These are phyloP conservation scores for Furnarius figulus DNA, from an alignment of 2,113 vertebrate genomes.

Conservation along the genomic window DNA sequence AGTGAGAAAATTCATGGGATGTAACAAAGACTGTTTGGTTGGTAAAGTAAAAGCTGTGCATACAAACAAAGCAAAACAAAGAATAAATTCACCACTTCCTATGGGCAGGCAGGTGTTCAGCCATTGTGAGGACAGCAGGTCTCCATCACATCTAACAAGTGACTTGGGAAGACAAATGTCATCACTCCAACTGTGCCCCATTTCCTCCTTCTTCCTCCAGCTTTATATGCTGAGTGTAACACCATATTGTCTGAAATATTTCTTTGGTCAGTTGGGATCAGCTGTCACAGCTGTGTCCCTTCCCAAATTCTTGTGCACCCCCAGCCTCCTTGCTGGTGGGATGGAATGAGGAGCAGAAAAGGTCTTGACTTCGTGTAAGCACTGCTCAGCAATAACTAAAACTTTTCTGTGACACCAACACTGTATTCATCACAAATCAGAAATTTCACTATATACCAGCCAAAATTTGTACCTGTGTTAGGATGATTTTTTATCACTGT, in stretches of 20 bases:
- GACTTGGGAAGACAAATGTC: not conserved
- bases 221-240: not conserved
- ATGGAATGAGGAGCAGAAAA: not conserved
- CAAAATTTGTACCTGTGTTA: not conserved
- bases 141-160: fast-evolving
- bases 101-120: not conserved
- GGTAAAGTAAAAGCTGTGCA: not conserved
- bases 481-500: not conserved
- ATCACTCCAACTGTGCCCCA: not conserved
- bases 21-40: not conserved
- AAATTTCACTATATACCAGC: not conserved
- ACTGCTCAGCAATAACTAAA: not conserved
- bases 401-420: not conserved
- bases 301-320: not conserved
- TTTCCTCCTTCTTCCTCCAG: not conserved
- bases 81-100: not conserved
- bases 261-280: not conserved
- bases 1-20: not conserved
- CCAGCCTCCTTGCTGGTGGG: not conserved
- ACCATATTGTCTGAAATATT: not conserved
- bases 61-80: not conserved
- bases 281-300: too few species aligned
- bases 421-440: not conserved
- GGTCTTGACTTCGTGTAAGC: not conserved
- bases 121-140: not conserved